Evolutionary conservation across 2,888 invertebrate species (phyloP), one percentile per base, ranked within the genome.

Genomic region (Drosophila colorata): DNA sequence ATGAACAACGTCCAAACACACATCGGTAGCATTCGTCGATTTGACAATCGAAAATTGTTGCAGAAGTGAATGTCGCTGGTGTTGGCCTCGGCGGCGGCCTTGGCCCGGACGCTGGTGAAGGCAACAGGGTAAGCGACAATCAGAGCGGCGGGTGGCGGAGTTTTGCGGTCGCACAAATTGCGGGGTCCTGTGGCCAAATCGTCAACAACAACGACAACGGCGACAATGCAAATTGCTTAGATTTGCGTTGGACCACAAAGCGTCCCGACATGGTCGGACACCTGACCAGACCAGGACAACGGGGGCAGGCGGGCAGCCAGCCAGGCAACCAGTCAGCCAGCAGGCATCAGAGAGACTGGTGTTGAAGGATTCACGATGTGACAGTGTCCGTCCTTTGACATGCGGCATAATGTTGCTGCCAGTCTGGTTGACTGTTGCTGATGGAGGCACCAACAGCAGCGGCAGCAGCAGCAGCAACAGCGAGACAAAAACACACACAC

Each of bases 361-460:
- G 79, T 85, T 91, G 91, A 91, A 90, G 91, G 91, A 91, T 91
- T 91, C 91, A 82, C 90, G 92, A 93, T 90, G 94, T 85, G 87
- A 83, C 81, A 78, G 94, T 92, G 85, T 72, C 76, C 75, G 76
- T 74, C 81, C 78, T 79, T 73, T 80, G 88, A 90, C 82, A 78
- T 72, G 80, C 71, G 78, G 75, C 86, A 86, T 83, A 79, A 88
- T 79, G 87, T 76, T 80, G 84, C 74, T 75, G 78, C 59, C 35
- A 43, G 43, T 28, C 46, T 35, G 41, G 47, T 11, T 61, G 75
- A 64, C 70, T 69, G 65, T 61, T 64, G 74, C 69, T 74, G 72
- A 72, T 57, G 75, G 69, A 55, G 74, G 59, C 61, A 49, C 46
- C 67, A 67, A 61, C 48, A 68, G 41, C 58, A 61, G 7, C 53